A percentile compares a stretch with the other conserved stretches of the same genome.
Conservation (phyloP, 2,888 invertebrate species). For the Caenorhabditis angaria region DNA sequence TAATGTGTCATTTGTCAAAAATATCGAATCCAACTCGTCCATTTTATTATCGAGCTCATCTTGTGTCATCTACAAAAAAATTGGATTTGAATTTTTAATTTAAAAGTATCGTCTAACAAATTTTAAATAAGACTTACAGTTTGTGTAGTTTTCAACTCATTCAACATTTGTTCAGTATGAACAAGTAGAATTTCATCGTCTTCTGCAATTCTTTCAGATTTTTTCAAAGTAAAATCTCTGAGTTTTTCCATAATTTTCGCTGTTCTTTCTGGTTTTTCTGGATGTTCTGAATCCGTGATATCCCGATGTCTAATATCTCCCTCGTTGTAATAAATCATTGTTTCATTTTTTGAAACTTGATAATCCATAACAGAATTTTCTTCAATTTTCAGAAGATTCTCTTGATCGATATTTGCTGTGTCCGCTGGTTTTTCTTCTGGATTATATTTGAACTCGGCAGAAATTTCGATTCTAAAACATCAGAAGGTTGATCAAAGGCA, state of each 20-base stretch:
- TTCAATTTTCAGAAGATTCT: constrained; percentile 14
- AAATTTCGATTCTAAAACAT: constrained; percentile 10
- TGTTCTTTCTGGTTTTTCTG: constrained; percentile 38
- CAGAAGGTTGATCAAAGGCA: neutral
- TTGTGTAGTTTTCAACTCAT: constrained; percentile 14
- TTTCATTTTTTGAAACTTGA: constrained; percentile 10
- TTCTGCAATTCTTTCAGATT: constrained; percentile 20
- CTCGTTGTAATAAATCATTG: constrained; percentile 32
- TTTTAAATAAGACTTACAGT: constrained; percentile 5
- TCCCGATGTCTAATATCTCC: constrained; percentile 21
- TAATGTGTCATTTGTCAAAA: constrained; percentile 27
- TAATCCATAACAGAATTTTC: neutral
- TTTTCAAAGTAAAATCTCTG: too few relatives aligned
- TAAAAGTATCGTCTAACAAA: neutral
- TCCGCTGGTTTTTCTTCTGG: constrained; percentile 11
- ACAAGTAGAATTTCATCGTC: constrained; percentile 37
- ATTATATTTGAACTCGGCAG: constrained; percentile 21
- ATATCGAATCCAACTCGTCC: constrained; percentile 41
- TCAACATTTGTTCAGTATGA: constrained; percentile 36
- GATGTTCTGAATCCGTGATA: constrained; percentile 27
- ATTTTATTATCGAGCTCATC: constrained; percentile 26
- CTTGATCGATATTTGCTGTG: constrained; percentile 34
- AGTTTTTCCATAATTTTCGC: constrained; percentile 28
- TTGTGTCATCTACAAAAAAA: constrained; percentile 22
- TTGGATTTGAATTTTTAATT: neutral